phyloP scores from a whole-genome alignment of 2,113 vertebrate genomes.

The Oncorhynchus keta region DNA sequence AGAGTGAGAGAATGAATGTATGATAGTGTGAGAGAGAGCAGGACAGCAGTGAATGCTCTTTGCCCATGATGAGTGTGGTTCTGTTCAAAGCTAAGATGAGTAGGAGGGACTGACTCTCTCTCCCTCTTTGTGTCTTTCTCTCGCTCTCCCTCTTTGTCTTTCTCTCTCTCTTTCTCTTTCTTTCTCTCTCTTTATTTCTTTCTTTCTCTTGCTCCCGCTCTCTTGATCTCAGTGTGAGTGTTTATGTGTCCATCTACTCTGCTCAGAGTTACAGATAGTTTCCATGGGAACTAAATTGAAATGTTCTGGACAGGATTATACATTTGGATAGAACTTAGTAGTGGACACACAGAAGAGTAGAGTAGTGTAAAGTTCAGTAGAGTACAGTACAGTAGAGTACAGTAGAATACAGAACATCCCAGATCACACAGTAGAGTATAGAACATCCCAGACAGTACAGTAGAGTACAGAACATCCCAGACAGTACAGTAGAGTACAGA shows the following conservation, averaged over 20 bases:
- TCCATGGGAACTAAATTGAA: conserved; percentile 64
- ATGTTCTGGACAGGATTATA: conserved; percentile 19
- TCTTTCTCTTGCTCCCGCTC: no score
- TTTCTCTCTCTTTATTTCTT: no score
- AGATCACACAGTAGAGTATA: no score
- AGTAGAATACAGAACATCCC: no score
- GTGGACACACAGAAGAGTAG: background rate
- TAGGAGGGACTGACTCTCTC: conserved; percentile 17
- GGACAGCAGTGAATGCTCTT: conserved; percentile 16
- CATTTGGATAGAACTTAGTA: conserved; percentile 9
- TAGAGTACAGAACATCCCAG: no score
- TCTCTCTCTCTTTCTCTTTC: background rate
- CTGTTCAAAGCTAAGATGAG: conserved; percentile 45
- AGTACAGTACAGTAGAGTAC: no score
- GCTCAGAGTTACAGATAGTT: conserved; percentile 51
- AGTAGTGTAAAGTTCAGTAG: no score
- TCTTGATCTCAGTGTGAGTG: background rate
- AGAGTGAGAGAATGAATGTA: no score
- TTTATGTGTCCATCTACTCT: conserved; percentile 33
- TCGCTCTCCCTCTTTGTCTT: background rate
- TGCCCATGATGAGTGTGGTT: conserved; percentile 23
- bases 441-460: no score
- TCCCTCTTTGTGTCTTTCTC: background rate
- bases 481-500: no score
- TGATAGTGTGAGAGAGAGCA: background rate